Conservation (phyloP, 2,113 vertebrate genomes). For the Etheostoma cragini region DNA sequence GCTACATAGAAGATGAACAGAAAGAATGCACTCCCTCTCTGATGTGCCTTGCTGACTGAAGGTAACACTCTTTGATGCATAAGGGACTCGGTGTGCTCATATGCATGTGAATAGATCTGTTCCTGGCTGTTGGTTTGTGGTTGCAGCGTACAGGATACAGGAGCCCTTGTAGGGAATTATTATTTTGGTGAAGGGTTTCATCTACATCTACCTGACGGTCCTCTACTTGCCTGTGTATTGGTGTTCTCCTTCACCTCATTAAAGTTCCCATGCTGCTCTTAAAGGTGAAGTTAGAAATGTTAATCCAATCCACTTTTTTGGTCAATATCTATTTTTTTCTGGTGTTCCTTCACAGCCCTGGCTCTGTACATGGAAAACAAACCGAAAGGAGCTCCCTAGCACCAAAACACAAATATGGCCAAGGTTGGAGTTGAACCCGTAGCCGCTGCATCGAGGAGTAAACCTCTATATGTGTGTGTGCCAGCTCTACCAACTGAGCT, state of each 20-base stretch:
- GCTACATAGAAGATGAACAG: not conserved
- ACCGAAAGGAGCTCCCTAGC: no score
- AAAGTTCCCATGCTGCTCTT: not conserved
- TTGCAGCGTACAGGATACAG: not conserved
- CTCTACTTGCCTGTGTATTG: slow-evolving; percentile 8
- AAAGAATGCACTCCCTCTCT: slow-evolving; percentile 15
- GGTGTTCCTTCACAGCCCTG: no score
- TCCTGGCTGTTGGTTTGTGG: not conserved
- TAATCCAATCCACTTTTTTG: no score
- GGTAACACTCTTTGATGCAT: slow-evolving; percentile 53
- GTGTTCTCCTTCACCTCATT: not conserved
- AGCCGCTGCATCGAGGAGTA: no score
- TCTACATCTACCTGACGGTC: slow-evolving; percentile 8
- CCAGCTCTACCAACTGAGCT: no score
- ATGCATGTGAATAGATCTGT: slow-evolving; percentile 21
- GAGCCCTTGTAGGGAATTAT: not conserved
- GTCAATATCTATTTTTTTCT: no score
- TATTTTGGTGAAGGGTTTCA: not conserved
- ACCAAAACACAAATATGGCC: no score
- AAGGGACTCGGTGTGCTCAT: slow-evolving; percentile 10
- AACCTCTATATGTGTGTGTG: no score
- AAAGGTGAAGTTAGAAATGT: no score
- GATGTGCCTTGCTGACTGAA: slow-evolving; percentile 14
- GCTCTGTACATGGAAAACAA: no score
- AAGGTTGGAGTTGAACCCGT: no score